Evolutionary conservation across 2,113 vertebrate genomes (phyloP).

Genomic region (Ameiurus melas): DNA sequence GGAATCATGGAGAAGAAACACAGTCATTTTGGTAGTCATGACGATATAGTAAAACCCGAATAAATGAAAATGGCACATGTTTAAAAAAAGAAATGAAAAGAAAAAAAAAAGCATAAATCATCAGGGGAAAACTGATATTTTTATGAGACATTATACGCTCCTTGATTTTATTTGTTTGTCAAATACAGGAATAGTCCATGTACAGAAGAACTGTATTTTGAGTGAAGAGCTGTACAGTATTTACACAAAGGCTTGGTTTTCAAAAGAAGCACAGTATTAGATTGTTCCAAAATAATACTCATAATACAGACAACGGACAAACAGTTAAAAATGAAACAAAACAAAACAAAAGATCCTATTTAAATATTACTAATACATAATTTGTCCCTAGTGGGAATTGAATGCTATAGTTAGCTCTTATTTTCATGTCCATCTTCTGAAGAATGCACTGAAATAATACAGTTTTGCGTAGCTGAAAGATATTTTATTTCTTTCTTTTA

Average conservation of each 20-base stretch:
- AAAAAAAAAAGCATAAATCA: neutral
- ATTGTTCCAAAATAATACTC: conserved; percentile 80
- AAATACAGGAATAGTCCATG: conserved; percentile 82
- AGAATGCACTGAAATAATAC: conserved; percentile 77
- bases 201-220: conserved; percentile 77
- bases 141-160: conserved; percentile 62
- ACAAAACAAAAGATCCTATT: conserved; percentile 78
- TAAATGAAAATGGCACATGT: neutral
- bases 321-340: conserved; percentile 79
- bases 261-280: conserved; percentile 74
- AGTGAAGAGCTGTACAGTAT: conserved; percentile 83
- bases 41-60: neutral
- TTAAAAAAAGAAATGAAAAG: too few species aligned
- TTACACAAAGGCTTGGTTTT: conserved; percentile 74
- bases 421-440: conserved; percentile 71
- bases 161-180: conserved; percentile 81
- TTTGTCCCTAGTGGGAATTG: conserved; percentile 66
- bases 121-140: neutral
- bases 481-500: conserved; percentile 64
- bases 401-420: conserved; percentile 67
- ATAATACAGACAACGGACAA: conserved; percentile 79
- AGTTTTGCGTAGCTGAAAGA: conserved; percentile 73
- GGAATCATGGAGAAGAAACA: neutral
- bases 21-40: neutral
- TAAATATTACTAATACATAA: conserved; percentile 81